Base-by-base conservation (phyloP, 2,888 invertebrate genomes). In the Lamellibrachia columna region DNA sequence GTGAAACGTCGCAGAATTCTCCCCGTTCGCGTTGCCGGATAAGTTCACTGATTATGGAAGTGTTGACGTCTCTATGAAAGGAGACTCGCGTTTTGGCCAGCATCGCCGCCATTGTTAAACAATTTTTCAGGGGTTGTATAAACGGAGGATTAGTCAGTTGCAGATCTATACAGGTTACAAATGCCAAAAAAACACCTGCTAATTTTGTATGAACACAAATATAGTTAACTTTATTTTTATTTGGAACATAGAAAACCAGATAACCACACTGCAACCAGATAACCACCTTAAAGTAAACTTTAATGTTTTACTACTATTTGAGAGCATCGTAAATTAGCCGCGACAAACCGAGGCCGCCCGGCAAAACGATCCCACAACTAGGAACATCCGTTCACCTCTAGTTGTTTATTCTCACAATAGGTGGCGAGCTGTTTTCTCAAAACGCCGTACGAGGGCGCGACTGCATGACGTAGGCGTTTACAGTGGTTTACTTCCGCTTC, bases 21-120 rank as follows among this genome's bases (percentile, higher is more conserved):
- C 96, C 96, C n/a, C 95, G 95, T 92, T 96, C 95, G 91, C 95
- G 93, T 93, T 96, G 96, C 92, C 95, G 94, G 15, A 96, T 90
- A n/a, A 94, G 91, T 28, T 92, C 92, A 28, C 91, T 94, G 40
- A 94, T 91, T 52, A 94, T 92, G n/a, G 90, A 92, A n/a, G 91
- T 53, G 53, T 93, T 93, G 8, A 93, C 91, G 52, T 94, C 94
- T 28, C 93, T 90, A 53, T 93, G 93, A 90, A 94, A 94, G 15
- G n/a, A 58, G 3, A 94, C 93, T 52, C 93, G 53, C n/a, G 93
- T 93, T 90, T 92, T 93, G 15, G 93, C 92, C 91, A 93, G 92
- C 52, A 94, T 92, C 75, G 93, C 91, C 90, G 93, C 93, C 93
- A 93, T 93, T 53, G 92, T 93, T 52, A 91, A 55, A 53, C 40